Percentiles rank a stretch among this genome's conserved stretches.
These are phyloP conservation scores for Lordiphosa collinella DNA, from an alignment of 1,140 invertebrate species.

Conservation along the genomic window DNA sequence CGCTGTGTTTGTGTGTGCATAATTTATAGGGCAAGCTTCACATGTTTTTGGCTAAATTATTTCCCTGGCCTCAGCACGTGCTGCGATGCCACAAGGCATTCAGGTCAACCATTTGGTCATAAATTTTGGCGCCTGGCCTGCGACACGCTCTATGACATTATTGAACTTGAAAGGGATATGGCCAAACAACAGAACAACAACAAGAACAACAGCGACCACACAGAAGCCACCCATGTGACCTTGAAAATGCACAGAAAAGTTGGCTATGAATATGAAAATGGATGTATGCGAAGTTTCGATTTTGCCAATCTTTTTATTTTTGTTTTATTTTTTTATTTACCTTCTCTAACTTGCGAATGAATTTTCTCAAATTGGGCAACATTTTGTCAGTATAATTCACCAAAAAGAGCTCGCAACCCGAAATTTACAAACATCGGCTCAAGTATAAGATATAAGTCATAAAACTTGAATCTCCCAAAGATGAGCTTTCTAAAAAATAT, in stretches of 20 bases:
- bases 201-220: slow-evolving; percentile 19
- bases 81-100: slow-evolving; percentile 42
- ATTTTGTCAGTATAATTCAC: no score
- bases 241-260: slow-evolving; percentile 24
- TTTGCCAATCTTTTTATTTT: no score
- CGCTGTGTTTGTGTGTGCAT: slow-evolving; percentile 50
- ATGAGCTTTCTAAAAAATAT: no score
- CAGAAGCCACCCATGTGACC: slow-evolving; percentile 58
- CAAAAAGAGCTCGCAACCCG: no score
- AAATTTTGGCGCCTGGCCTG: slow-evolving; percentile 70
- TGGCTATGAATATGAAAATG: neutral
- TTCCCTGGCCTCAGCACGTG: slow-evolving; percentile 60
- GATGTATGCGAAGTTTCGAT: no score
- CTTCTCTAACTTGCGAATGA: no score
- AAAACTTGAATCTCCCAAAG: no score
- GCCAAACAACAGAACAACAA: slow-evolving; percentile 37
- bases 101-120: slow-evolving; percentile 72
- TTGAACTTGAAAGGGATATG: slow-evolving; percentile 72
- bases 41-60: slow-evolving; percentile 76
- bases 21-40: slow-evolving; percentile 71
- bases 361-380: no score
- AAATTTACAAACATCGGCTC: no score
- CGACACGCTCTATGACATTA: slow-evolving; percentile 74
- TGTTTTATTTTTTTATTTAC: no score
- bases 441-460: no score